Evolutionary conservation across 2,797 vertebrate genomes (phyloP), one percentile per base, ranked within the genome.

Genomic region (Spinus pinus): DNA sequence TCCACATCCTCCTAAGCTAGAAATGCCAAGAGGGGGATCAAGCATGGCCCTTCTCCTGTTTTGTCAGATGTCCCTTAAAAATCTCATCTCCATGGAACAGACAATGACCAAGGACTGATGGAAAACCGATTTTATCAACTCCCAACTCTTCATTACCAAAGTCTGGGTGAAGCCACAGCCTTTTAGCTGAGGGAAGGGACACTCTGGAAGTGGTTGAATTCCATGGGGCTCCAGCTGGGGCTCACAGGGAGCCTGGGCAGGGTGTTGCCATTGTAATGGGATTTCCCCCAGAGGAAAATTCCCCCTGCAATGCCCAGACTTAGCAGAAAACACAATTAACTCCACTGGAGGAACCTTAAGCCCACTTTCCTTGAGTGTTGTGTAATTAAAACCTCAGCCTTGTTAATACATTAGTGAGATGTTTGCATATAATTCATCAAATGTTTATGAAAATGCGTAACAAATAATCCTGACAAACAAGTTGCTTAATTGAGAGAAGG

Each of bases 351-450:
- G 66, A 90, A 78, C 84, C 93, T 73, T 41, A 30, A 66, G 71
- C 84, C 81, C 4, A 5, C 46, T 77, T 70, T 82, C 88, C 88
- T 75, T 46, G 62, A 85, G 93, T 49, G 81, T 60, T 85, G 79
- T 88, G 86, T 96, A 96, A 96, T 96, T 95, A 88, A 94, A 95
- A 92, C 80, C 96, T 83, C 66, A 15, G 62, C 20, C 86, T 95
- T 82, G 93, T 91, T 96, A 97, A 96, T 93, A 93, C 95, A 96
- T 96, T 95, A 93, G 96, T 22, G 79, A 93, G 73, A 84, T 57
- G 90, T 89, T 95, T 92, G 86, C 90, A 92, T 94, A 94, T 87
- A 95, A 96, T 97, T 97, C 97, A 97, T 97, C 96, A 97, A 97
- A 97, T 96, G 97, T 96, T 97, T 96, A 97, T 97, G 96, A 96